A percentile compares a stretch with the other conserved stretches of the same genome.
phyloP scores from a whole-genome alignment of 2,888 invertebrate genomes.

The Lissocephala sabroskyi region DNA sequence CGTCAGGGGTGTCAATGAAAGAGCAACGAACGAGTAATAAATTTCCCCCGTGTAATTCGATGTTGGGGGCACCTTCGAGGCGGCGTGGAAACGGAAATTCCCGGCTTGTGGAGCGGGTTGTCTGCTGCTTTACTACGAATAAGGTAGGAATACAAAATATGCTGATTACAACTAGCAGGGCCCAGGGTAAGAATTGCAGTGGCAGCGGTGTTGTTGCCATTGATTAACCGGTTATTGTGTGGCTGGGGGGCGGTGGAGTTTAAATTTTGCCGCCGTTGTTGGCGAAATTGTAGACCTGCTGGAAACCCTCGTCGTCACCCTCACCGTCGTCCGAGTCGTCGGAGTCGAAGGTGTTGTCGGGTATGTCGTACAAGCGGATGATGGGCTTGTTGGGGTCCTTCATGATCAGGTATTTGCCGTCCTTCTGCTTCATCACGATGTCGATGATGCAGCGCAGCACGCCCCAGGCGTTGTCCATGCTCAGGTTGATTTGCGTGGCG shows the following conservation, averaged over 20 bases:
- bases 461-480: conserved; percentile 99
- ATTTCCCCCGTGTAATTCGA: conserved; percentile 6
- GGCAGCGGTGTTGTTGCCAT: too few species aligned
- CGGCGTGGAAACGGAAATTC: too few species aligned
- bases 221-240: too few species aligned
- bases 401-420: conserved; percentile 97
- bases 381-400: conserved; percentile 99
- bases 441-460: conserved; percentile 97
- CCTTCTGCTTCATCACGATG: conserved; percentile 96
- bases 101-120: too few species aligned
- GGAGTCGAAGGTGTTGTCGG: conserved; percentile 98
- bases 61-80: not conserved
- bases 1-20: too few species aligned
- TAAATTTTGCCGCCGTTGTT: conserved; percentile 53
- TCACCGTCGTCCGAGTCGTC: conserved; percentile 76
- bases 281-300: conserved; percentile 69
- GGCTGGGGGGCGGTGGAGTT: conserved; percentile 10
- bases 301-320: conserved; percentile 69
- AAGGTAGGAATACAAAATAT: too few species aligned
- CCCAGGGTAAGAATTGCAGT: too few species aligned
- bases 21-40: too few species aligned
- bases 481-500: conserved; percentile 97
- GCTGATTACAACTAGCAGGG: too few species aligned
- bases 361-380: conserved; percentile 97
- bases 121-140: too few species aligned